Evolutionary conservation across 2,888 invertebrate genomes (phyloP), one percentile per base, ranked within the genome.

Genomic region (Lasioglossum villosulum): DNA sequence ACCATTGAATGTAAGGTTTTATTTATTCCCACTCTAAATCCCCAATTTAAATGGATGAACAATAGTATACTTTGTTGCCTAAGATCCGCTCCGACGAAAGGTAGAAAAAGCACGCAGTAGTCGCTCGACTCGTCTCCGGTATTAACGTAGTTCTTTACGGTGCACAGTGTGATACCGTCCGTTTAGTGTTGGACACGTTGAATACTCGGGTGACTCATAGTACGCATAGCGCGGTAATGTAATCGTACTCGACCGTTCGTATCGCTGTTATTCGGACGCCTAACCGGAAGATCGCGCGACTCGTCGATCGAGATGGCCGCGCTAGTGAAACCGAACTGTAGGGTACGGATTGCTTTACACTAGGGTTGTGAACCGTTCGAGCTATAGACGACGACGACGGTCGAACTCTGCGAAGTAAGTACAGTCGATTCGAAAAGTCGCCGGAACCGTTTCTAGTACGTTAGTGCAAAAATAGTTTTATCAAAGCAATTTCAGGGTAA

Each of bases 271-370:
- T 42, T 14, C 30, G 1, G 30, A 39, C 37, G 68, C 34, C 37
- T 37, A 68, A 34, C 66, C 23, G 37, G 68, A 68, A 68, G 37
- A 37, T 68, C 68, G 68, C 23, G 37, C 68, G 68, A 37, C 23
- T 68, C 68, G 37, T 23, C 19, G 4, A 34, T 34, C 34, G 34
- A 68, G 37, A 37, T 68, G 68, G 68, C 8, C 63, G 19, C 63
- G 14, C 63, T 8, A 63, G 63, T 19, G 63, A 30, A 63, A 30
- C 30, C 30, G 30, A 63, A 63, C 63, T 63, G 63, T 63, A 63
- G 63, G 63, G 23, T 23, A 68, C 68, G 68, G 68, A 68, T 63
- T 30, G 63, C 63, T 63, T 63, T 63, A 8, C 63, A 30, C 63
- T 16, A 63, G 63, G 30, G 63, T 63, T 63, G 63, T 30, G 30